Base-by-base conservation (phyloP, 2,797 vertebrate genomes). In the Rhynchonycteris naso region DNA sequence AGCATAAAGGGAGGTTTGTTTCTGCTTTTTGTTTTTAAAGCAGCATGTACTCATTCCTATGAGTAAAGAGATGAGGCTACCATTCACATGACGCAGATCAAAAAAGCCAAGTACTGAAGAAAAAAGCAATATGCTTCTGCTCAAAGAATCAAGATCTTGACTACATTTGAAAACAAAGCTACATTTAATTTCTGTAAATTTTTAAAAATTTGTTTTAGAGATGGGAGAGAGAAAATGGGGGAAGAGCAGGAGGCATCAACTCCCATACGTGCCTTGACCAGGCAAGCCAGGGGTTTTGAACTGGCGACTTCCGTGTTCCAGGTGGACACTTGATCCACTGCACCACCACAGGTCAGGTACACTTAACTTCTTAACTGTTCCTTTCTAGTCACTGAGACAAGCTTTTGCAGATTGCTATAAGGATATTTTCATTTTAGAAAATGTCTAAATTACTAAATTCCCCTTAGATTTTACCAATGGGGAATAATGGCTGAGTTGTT, bases 331-430 rank as follows among this genome's bases (percentile, higher is more conserved):
- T 43, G 43, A 43, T 43, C 43, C 43, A 43, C 43, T 43, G 43
- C 43, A 7, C 43, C 43, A 43, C 43, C 43, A 43, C 43, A 43
- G 43, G 43, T 43, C 43, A 43, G 43, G 43, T 15, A 1, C 19
- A 68, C 63, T 66, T 91, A n/a, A 91, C 75, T 93, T 95, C 43
- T 69, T 69, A 69, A 69, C 28, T 74, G 2, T 74, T 66, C 16
- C 10, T 56, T 65, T 68, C 2, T 80, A 43, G 22, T 93, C 47
- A 78, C 5, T 15, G 26, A 78, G 9, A 2, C 18, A 75, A 74
- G 14, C 12, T n/a, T 88, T 85, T 71, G 79, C 4, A 84, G 52
- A 75, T 28, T 11, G 21, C 12, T 24, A 3, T 54, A 79, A 66
- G 12, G 28, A 14, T 38, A 56, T 75, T 86, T 96, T 79, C 35